These are phyloP conservation scores for Drosophila mercatorum DNA, from an alignment of 2,888 invertebrate species.

Conservation along the genomic window DNA sequence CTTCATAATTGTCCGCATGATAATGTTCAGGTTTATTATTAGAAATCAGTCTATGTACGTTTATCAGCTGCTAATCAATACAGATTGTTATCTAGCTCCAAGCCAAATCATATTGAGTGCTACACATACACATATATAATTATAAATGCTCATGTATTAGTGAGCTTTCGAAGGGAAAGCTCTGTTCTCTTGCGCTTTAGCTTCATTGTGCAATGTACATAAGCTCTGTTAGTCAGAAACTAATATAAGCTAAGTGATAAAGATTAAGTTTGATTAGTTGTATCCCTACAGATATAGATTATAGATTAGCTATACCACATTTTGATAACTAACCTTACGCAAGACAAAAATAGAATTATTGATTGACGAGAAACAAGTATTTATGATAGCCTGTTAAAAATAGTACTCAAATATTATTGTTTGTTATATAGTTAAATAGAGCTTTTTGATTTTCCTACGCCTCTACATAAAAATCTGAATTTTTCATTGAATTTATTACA, in stretches of 20 bases:
- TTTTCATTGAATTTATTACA: conserved; percentile 9
- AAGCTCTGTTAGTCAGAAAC: not conserved
- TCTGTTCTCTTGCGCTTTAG: not conserved
- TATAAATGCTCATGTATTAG: not conserved
- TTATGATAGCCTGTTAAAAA: not conserved
- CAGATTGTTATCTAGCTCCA: not conserved
- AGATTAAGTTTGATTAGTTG: not conserved
- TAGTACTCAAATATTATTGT: not conserved
- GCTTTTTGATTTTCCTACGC: not conserved
- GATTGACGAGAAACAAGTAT: not conserved
- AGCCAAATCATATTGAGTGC: not conserved
- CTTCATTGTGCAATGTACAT: not conserved
- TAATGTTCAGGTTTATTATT: not conserved
- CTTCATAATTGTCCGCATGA: no score
- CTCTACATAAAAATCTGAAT: not conserved
- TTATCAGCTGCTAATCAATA: no score
- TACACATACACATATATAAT: not conserved
- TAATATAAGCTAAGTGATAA: not conserved
- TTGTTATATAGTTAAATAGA: not conserved
- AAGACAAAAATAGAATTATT: not conserved
- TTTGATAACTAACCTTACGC: not conserved
- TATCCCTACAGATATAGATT: not conserved
- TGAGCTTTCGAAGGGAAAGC: conserved; percentile 10
- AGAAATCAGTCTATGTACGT: no score
- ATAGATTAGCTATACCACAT: not conserved